Percentiles rank a stretch among this genome's conserved stretches.
phyloP scores from a whole-genome alignment of 2,113 vertebrate species.

The Brachypodius melanocephalos region DNA sequence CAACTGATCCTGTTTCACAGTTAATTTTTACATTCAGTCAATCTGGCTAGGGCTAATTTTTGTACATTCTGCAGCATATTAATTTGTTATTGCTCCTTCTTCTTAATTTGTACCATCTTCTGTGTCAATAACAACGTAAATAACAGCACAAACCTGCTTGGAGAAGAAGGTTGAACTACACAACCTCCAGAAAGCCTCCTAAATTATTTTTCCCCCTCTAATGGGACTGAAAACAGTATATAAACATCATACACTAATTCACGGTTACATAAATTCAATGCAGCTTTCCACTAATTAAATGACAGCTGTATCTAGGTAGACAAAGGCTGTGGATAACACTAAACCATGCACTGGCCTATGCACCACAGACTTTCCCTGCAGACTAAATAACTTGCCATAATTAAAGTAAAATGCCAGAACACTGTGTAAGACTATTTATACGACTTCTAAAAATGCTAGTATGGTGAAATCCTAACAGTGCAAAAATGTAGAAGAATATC shows the following conservation, averaged over 20 bases:
- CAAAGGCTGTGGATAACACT: not conserved
- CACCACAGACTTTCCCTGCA: not conserved
- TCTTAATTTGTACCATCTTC: not conserved
- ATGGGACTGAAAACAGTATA: not conserved
- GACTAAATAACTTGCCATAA: not conserved
- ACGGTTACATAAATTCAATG: not conserved
- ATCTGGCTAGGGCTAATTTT: not conserved
- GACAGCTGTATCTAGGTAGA: not conserved
- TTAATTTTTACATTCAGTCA: not conserved
- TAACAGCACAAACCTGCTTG: not conserved
- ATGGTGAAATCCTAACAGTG: not conserved
- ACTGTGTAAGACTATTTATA: not conserved
- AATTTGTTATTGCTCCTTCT: not conserved
- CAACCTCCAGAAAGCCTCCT: not conserved
- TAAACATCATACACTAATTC: not conserved
- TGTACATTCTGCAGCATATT: not conserved
- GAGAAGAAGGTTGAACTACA: not conserved
- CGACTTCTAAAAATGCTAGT: not conserved
- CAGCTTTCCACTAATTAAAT: not conserved
- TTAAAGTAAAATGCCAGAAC: not conserved
- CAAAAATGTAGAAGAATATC: not conserved
- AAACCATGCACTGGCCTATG: not conserved
- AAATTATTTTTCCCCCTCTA: not conserved
- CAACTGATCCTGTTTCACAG: not conserved
- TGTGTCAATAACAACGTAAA: not conserved